Evolutionary conservation across 1,140 invertebrate genomes (phyloP), one percentile per base, ranked within the genome.

Genomic region (Agrilus planipennis): DNA sequence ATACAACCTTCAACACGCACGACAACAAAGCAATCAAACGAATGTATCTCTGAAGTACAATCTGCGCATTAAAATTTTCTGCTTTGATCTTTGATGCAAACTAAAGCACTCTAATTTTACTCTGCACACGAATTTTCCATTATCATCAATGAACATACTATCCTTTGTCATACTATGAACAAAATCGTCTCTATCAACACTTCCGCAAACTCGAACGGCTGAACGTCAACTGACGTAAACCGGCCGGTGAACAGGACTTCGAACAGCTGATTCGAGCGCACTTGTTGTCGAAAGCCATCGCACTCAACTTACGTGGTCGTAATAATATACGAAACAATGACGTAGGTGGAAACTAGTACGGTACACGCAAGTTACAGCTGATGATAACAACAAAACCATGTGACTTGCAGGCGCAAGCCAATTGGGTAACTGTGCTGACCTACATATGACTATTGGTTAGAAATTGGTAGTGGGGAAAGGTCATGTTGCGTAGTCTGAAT

Each of bases 321-420:
- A 21, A 37, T 5, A 20, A 17, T 20, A 20, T n/a, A n/a, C n/a
- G n/a, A n/a, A n/a, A 22, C 20, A 23, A 22, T 19, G 20, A 32
- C 18, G 12, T 12, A 35, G 22, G 19, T 16, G 17, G 16, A 14
- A 11, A 3, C 5, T 20, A 42, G 30, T 41, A 10, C 20, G 27
- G 17, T 22, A 23, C 39, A 15, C 17, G 14, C 57, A 52, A 54
- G 58, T 48, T 54, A 58, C 60, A 62, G 60, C 60, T 62, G 60
- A 61, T 60, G 58, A 61, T 60, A 61, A 61, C 58, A 62, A 62
- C 60, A 62, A 62, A 61, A 47, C 53, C 60, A 62, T 49, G 60
- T 62, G 60, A 62, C 49, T 17, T 12, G 20, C 2, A n/a, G 22
- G 9, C 10, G 23, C 22, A 15, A 17, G 15, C 17, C 19, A 11